These are phyloP conservation scores for Triplophysa siluroides DNA, from an alignment of 2,113 vertebrate species.

Conservation along the genomic window DNA sequence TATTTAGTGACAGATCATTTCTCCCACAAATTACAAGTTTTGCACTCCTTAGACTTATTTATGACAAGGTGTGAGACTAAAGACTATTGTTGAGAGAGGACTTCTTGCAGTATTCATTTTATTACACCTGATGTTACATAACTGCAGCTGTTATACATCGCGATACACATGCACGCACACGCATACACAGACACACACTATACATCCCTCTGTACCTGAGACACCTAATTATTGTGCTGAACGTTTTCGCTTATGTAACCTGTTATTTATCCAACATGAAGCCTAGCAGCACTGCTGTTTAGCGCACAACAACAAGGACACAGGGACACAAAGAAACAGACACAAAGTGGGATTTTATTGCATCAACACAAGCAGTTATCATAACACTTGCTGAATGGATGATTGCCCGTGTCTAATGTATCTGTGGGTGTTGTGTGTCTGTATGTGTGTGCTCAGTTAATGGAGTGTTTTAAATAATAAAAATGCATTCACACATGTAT, in stretches of 20 bases:
- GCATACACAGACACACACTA: neutral
- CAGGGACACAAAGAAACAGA: conserved; percentile 46
- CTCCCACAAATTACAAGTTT: neutral
- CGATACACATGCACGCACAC: neutral
- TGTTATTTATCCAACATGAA: neutral
- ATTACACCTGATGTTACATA: neutral
- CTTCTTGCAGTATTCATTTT: neutral
- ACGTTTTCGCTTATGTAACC: neutral
- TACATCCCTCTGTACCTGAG: conserved; percentile 29
- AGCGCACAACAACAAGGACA: conserved; percentile 14
- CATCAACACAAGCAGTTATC: conserved; percentile 21
- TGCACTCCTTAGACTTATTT: neutral
- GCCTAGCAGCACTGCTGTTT: neutral
- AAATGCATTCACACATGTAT: conserved; percentile 42
- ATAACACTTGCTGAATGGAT: neutral
- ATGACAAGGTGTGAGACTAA: neutral
- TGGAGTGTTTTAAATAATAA: conserved; percentile 2
- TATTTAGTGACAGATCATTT: too few relatives aligned
- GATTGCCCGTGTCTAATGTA: conserved; percentile 14
- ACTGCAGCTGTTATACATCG: neutral
- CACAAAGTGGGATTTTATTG: conserved; percentile 52
- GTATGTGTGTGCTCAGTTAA: neutral
- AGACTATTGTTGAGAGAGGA: neutral
- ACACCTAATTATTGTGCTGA: conserved; percentile 19
- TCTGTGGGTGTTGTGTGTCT: conserved; percentile 22